phyloP scores from a whole-genome alignment of 2,113 vertebrate species.

The Typhlomys cinereus region DNA sequence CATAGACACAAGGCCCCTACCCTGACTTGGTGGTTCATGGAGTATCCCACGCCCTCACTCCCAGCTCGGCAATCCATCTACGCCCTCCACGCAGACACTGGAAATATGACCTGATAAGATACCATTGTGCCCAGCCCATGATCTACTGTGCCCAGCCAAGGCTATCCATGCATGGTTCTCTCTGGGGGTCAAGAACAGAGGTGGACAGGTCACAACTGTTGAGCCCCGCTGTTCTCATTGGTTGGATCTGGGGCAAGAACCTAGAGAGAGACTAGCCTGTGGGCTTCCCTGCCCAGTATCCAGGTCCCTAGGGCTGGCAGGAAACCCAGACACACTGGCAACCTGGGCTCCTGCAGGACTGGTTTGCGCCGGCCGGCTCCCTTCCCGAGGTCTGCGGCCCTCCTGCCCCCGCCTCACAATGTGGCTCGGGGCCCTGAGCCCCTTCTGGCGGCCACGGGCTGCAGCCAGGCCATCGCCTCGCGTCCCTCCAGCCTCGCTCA shows the following conservation, averaged over 20 bases:
- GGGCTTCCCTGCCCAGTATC: background rate
- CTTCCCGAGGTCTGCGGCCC: too few species aligned
- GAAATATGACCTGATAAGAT: background rate
- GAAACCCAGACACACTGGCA: background rate
- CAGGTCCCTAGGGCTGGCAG: background rate
- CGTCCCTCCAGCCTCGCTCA: background rate
- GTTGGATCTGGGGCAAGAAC: background rate
- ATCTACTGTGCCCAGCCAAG: too few species aligned
- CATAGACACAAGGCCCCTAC: background rate
- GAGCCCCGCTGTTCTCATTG: background rate
- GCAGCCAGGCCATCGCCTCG: background rate
- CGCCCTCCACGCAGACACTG: background rate
- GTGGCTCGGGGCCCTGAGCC: background rate
- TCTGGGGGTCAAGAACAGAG: background rate
- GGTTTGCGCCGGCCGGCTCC: background rate
- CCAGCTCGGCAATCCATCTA: background rate
- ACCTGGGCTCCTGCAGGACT: background rate
- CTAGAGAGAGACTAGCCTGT: background rate
- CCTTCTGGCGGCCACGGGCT: background rate
- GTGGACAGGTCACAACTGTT: too few species aligned
- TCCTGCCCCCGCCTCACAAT: background rate
- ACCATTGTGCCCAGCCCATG: accelerated
- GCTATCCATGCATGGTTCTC: background rate
- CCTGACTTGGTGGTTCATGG: background rate
- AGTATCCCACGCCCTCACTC: too few species aligned